A percentile compares a stretch with the other conserved stretches of the same genome.
These are phyloP conservation scores for Petrophora chlorosata DNA, from an alignment of 2,888 invertebrate species.

Conservation along the genomic window DNA sequence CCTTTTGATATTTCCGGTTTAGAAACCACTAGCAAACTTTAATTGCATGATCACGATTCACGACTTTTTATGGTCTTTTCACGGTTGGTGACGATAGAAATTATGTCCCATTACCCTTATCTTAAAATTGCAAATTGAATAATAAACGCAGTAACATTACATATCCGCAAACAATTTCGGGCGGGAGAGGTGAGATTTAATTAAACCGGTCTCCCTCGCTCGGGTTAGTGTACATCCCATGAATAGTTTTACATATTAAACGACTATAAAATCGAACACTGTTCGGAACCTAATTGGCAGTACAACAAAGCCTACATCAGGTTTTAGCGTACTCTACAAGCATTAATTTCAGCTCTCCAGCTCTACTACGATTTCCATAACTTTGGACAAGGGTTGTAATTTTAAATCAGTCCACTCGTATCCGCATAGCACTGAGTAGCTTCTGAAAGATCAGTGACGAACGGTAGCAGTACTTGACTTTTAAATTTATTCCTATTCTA, in stretches of 20 bases:
- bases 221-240: constrained; percentile 39
- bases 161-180: constrained; percentile 48
- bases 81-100: constrained; percentile 3
- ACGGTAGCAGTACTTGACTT: constrained; percentile 58
- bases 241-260: constrained; percentile 61
- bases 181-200: constrained; percentile 45
- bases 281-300: constrained; percentile 27
- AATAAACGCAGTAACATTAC: constrained; percentile 49
- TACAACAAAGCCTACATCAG: constrained; percentile 3
- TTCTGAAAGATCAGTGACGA: constrained; percentile 46
- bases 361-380: constrained; percentile 1
- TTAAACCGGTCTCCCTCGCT: constrained; percentile 42
- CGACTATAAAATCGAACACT: constrained; percentile 29
- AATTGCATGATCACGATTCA: constrained; percentile 3
- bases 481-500: constrained; percentile 56
- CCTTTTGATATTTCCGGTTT: constrained; percentile 8
- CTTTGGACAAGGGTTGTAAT: constrained; percentile 1
- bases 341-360: neutral
- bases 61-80: constrained; percentile 3
- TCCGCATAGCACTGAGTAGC: constrained; percentile 35
- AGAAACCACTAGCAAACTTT: neutral
- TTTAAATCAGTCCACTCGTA: constrained; percentile 5
- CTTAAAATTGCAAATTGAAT: constrained; percentile 41
- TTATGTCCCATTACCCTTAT: constrained; percentile 25
- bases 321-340: neutral